These are phyloP conservation scores for Macrocentrus cingulum DNA, from an alignment of 1,140 invertebrate species.

Conservation along the genomic window DNA sequence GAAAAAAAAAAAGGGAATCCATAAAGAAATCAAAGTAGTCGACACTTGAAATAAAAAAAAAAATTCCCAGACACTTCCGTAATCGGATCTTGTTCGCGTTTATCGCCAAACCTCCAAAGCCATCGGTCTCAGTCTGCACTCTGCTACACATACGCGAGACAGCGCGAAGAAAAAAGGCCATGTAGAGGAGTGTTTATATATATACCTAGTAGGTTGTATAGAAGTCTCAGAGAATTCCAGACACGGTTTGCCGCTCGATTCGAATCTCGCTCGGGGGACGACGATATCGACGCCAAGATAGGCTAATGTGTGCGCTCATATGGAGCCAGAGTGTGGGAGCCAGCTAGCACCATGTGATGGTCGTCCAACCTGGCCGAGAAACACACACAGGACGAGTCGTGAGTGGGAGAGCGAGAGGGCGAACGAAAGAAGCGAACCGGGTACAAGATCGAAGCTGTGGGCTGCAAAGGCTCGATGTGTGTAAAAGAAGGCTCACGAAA, in stretches of 20 bases:
- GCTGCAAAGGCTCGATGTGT: constrained; percentile 5
- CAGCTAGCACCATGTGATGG: neutral
- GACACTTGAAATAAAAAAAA: constrained; percentile 1
- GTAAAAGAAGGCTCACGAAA: constrained; percentile 40
- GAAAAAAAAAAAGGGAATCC: neutral
- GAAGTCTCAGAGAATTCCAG: constrained; percentile 13
- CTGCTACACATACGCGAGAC: no score
- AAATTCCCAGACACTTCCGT: constrained; percentile 32
- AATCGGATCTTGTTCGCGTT: constrained; percentile 20
- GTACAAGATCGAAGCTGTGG: constrained; percentile 38
- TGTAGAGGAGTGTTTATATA: neutral
- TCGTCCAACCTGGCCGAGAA: neutral
- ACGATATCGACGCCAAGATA: constrained; percentile 31
- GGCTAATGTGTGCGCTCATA: constrained; percentile 31
- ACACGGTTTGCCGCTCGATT: constrained; percentile 19
- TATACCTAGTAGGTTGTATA: no score
- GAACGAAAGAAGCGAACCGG: constrained; percentile 25
- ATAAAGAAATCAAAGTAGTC: neutral
- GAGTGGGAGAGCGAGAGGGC: constrained; percentile 6
- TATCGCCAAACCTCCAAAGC: neutral
- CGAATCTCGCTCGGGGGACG: constrained; percentile 19
- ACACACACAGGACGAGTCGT: constrained; percentile 2
- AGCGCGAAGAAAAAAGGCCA: neutral
- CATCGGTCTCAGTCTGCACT: constrained; percentile 7
- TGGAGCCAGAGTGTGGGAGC: constrained; percentile 11